Conservation (phyloP, 2,113 vertebrate species). For the Heteronetta atricapilla region DNA sequence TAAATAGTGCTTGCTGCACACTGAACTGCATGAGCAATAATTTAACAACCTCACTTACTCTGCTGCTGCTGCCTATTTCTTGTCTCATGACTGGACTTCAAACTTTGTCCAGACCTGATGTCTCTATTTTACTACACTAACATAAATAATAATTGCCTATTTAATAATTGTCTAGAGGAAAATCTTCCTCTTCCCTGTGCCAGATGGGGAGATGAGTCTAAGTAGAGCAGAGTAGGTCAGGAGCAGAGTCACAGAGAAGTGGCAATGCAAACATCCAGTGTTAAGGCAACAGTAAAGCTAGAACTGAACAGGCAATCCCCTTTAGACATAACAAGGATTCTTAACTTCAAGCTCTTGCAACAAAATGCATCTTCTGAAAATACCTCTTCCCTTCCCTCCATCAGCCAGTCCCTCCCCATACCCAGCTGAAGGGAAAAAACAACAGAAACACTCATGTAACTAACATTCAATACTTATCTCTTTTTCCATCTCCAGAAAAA, state of each 20-base stretch:
- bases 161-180: slow-evolving; percentile 2
- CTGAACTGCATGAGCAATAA: neutral
- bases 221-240: neutral
- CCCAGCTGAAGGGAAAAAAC: neutral
- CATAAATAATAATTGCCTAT: neutral
- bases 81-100: neutral
- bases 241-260: neutral
- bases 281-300: neutral
- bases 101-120: neutral
- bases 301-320: neutral
- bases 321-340: neutral
- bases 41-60: neutral
- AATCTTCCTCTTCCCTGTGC: neutral
- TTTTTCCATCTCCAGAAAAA: neutral
- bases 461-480: neutral
- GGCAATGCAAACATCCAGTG: neutral
- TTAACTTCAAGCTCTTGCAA: neutral
- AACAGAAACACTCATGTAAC: neutral
- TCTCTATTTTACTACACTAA: neutral
- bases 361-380: neutral
- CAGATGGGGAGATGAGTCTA: neutral
- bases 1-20: neutral
- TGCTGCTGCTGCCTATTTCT: neutral
- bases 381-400: neutral
- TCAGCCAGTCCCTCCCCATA: neutral